Conservation (phyloP, 2,113 vertebrate species). For the Corythornis madagascariensis region DNA sequence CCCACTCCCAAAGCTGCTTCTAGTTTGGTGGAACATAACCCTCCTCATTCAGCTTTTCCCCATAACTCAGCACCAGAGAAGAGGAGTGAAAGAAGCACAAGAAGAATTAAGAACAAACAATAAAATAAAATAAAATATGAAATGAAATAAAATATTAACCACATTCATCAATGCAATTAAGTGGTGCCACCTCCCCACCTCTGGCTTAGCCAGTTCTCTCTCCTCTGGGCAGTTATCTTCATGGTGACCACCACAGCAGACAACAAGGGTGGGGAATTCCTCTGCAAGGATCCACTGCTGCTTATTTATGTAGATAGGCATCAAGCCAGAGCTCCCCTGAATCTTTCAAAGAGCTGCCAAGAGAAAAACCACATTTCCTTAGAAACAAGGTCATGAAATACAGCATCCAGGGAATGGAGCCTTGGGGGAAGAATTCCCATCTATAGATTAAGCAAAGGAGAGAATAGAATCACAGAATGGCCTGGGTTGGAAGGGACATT, state of each 20-base stretch:
- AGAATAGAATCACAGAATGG: neutral
- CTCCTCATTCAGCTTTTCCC: neutral
- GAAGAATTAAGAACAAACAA: neutral
- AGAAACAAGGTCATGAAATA: neutral
- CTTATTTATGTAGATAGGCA: conserved; percentile 82
- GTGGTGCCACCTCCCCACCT: neutral
- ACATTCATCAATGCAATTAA: conserved; percentile 30
- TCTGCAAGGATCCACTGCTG: neutral
- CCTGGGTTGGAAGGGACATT: neutral
- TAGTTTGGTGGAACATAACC: neutral
- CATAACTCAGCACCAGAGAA: neutral
- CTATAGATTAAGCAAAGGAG: neutral
- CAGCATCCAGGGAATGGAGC: neutral
- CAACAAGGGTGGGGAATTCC: neutral
- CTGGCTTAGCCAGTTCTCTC: conserved; percentile 4
- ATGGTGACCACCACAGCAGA: neutral
- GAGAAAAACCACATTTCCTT: neutral
- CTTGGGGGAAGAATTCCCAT: neutral
- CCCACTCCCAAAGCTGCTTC: neutral
- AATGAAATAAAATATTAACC: neutral
- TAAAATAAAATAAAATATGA: too few species aligned
- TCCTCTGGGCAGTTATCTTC: conserved; percentile 27
- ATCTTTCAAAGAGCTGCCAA: conserved; percentile 81
- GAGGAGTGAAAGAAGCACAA: conserved; percentile 34
- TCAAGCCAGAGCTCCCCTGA: conserved; percentile 85